These are phyloP conservation scores for Hippocampus barbouri DNA, from an alignment of 2,113 vertebrate species.

Conservation along the genomic window DNA sequence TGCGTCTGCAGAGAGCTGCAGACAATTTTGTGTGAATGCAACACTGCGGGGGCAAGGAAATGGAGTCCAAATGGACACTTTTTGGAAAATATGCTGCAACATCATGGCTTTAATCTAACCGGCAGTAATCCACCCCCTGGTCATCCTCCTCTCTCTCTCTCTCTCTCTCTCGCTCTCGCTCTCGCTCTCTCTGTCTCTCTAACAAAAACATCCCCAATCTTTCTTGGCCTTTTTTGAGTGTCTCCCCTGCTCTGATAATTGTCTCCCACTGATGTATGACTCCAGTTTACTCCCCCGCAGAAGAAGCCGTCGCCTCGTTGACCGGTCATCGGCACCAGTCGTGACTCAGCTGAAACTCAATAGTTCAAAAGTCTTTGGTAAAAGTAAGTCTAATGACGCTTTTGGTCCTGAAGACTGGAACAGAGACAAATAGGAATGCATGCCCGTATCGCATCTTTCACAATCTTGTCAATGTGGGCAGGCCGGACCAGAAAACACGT, in stretches of 20 bases:
- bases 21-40: conserved; percentile 18
- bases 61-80: conserved; percentile 9
- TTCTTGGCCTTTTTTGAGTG: conserved; percentile 17
- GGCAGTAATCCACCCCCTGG: conserved; percentile 5
- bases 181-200: conserved; percentile 1
- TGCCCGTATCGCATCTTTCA: background rate
- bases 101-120: conserved; percentile 1
- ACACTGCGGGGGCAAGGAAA: background rate
- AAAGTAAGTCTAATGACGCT: conserved; percentile 24
- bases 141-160: background rate
- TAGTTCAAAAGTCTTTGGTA: conserved; percentile 10
- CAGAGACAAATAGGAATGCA: conserved; percentile 23
- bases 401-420: conserved; percentile 19
- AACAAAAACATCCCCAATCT: conserved; percentile 17
- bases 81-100: background rate
- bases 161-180: background rate
- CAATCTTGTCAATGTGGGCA: too few species aligned
- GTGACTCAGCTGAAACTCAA: conserved; percentile 48
- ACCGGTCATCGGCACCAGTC: conserved; percentile 14
- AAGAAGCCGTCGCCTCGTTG: conserved; percentile 24
- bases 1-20: conserved; percentile 29
- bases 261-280: conserved; percentile 41
- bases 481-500: too few species aligned
- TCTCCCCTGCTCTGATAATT: conserved; percentile 29
- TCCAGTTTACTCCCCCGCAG: conserved; percentile 36